Conservation (phyloP, 2,888 invertebrate species). For the Drosophila colorata region DNA sequence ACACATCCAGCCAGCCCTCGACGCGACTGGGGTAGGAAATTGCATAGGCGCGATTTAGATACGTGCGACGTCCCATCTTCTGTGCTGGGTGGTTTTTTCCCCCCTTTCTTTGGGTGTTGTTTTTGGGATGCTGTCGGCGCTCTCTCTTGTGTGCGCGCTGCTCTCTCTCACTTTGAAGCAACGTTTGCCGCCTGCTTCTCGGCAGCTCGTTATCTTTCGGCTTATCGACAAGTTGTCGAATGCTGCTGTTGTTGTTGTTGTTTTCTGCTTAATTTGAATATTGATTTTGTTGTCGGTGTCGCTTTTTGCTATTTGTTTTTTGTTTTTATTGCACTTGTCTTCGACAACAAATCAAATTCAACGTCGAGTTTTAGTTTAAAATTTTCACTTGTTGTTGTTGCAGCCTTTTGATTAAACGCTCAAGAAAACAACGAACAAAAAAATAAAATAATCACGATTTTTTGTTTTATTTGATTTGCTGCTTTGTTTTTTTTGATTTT, state of each 20-base stretch:
- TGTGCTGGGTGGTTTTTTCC: constrained; percentile 29
- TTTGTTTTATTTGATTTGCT: constrained; percentile 40
- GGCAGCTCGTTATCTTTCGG: constrained; percentile 54
- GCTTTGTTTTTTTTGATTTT: constrained; percentile 18
- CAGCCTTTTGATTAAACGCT: constrained; percentile 50
- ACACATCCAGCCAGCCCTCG: constrained; percentile 86
- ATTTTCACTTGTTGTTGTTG: constrained; percentile 37
- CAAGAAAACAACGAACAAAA: constrained; percentile 25
- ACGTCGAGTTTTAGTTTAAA: constrained; percentile 32
- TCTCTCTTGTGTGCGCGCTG: constrained; percentile 14
- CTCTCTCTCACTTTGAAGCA: constrained; percentile 8
- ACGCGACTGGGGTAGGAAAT: constrained; percentile 85
- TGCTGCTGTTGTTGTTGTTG: constrained; percentile 42
- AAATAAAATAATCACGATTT: constrained; percentile 34
- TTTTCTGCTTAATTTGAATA: constrained; percentile 69
- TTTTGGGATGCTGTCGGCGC: constrained; percentile 56
- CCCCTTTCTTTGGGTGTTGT: not conserved
- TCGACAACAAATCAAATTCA: constrained; percentile 32
- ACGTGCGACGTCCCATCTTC: constrained; percentile 84
- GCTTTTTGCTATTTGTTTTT: constrained; percentile 40
- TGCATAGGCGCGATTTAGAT: constrained; percentile 83
- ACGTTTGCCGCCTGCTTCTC: constrained; percentile 17
- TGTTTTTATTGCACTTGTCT: constrained; percentile 71
- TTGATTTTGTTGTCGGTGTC: constrained; percentile 64
- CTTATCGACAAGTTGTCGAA: constrained; percentile 65